Evolutionary conservation across 2,797 vertebrate species (phyloP).

Genomic region (Pygocentrus nattereri): DNA sequence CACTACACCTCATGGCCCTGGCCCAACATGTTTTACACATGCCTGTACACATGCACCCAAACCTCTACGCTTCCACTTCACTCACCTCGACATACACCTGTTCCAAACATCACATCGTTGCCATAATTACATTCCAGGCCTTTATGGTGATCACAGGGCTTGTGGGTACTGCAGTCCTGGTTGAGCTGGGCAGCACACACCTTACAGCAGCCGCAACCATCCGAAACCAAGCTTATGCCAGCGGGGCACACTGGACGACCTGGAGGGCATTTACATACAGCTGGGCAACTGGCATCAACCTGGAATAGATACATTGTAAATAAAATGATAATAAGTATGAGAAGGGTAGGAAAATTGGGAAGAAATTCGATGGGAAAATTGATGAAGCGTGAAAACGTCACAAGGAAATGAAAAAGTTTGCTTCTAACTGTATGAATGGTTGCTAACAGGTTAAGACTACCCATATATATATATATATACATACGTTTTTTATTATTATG

Average conservation of each 20-base stretch:
- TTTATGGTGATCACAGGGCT: slow-evolving; percentile 84
- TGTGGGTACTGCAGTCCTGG: slow-evolving; percentile 76
- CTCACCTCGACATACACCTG: slow-evolving; percentile 85
- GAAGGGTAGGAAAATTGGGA: too few species aligned
- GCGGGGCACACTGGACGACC: slow-evolving; percentile 73
- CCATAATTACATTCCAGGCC: slow-evolving; percentile 87
- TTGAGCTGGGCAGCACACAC: slow-evolving; percentile 84
- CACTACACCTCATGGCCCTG: background rate
- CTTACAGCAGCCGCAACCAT: slow-evolving; percentile 81
- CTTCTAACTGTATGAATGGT: too few species aligned
- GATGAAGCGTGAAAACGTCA: background rate
- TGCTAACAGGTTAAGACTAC: too few species aligned
- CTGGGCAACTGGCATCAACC: slow-evolving; percentile 76
- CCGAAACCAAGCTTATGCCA: slow-evolving; percentile 76
- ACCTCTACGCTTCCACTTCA: slow-evolving; percentile 2
- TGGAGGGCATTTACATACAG: slow-evolving; percentile 73
- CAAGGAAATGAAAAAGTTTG: too few species aligned
- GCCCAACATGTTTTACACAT: background rate
- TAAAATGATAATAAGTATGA: background rate
- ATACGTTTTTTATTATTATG: too few species aligned
- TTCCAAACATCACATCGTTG: slow-evolving; percentile 74
- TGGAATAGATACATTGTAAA: background rate
- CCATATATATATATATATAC: too few species aligned
- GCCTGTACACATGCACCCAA: background rate
- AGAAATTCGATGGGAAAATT: background rate